phyloP scores from a whole-genome alignment of 1,140 invertebrate genomes.

The Drosophila elegans region DNA sequence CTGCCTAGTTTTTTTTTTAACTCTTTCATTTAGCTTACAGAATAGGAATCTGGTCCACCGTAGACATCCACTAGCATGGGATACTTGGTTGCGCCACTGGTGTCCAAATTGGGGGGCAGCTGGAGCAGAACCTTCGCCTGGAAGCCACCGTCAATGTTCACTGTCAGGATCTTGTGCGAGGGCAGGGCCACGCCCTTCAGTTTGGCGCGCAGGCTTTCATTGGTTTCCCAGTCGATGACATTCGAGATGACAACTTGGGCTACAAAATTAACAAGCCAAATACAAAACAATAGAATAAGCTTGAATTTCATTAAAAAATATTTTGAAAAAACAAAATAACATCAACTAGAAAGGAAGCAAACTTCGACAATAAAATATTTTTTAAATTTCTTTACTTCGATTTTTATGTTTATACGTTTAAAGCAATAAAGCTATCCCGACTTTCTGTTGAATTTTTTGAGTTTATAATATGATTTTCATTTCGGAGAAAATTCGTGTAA shows the following conservation, averaged over 20 bases:
- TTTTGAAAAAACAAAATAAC: background rate
- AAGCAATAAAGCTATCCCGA: no score
- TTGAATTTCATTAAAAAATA: background rate
- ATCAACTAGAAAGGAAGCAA: no score
- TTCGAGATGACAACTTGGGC: conserved; percentile 67
- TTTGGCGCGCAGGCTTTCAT: conserved; percentile 52
- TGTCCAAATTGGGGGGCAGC: conserved; percentile 91
- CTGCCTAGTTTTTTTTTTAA: background rate
- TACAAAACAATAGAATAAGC: background rate
- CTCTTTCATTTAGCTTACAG: conserved; percentile 86
- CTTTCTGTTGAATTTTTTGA: no score
- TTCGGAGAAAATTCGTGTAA: no score
- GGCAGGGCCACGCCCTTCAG: conserved; percentile 65
- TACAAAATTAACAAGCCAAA: conserved; percentile 8
- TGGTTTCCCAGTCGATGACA: conserved; percentile 77
- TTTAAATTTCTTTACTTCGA: no score
- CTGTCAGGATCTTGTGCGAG: conserved; percentile 60
- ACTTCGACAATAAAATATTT: no score
- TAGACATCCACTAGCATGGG: conserved; percentile 95
- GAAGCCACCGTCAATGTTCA: conserved; percentile 73
- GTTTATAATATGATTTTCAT: no score
- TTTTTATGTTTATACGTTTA: no score
- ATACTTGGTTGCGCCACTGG: conserved; percentile 88
- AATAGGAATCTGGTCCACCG: conserved; percentile 94
- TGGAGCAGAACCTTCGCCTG: conserved; percentile 86